Evolutionary conservation across 1,140 invertebrate species (phyloP).

Genomic region (Eueides isabella): DNA sequence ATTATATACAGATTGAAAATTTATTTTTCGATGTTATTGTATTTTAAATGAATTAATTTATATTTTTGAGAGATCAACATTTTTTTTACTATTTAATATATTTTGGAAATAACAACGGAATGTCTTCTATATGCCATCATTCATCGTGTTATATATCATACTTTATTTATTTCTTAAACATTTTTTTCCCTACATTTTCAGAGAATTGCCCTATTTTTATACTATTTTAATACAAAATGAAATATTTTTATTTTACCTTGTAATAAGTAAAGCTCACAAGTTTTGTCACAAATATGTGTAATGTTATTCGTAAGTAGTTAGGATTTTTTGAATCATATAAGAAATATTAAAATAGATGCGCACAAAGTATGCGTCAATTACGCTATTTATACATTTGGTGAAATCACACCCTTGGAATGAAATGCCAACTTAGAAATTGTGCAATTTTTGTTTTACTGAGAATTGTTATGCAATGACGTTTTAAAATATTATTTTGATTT

Average conservation of each 20-base stretch:
- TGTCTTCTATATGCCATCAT: neutral
- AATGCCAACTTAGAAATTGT: neutral
- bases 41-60: neutral
- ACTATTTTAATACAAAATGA: neutral
- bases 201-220: neutral
- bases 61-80: neutral
- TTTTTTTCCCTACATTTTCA: slow-evolving; percentile 1
- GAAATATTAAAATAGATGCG: neutral
- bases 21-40: neutral
- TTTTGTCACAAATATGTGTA: neutral
- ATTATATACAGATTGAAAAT: slow-evolving; percentile 1
- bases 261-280: neutral
- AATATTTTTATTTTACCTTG: neutral
- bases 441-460: neutral
- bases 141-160: neutral
- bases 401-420: neutral
- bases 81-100: neutral
- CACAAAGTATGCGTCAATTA: slow-evolving; percentile 11
- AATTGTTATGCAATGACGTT: too few relatives aligned
- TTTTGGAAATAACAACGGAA: neutral
- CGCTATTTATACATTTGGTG: neutral
- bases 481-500: too few relatives aligned
- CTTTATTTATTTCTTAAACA: neutral
- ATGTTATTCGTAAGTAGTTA: neutral
- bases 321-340: neutral